Evolutionary conservation across 2,888 invertebrate genomes (phyloP), one percentile per base, ranked within the genome.

Genomic region (Drosophila colorata): DNA sequence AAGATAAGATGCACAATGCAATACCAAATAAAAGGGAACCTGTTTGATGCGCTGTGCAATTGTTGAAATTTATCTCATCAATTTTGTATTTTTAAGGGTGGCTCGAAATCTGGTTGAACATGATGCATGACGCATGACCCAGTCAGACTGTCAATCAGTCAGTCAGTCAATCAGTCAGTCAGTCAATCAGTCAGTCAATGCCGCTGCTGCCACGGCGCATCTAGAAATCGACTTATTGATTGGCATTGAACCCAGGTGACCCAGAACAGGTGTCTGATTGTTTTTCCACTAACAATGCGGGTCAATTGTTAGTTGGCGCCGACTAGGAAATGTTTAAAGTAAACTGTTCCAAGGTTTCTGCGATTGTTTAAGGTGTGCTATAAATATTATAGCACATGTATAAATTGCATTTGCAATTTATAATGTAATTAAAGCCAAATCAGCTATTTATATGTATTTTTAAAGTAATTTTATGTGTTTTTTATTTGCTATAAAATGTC

Each of bases 1-100:
- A 60, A 78, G 80, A 83, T 80, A 81, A 81, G 59, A 63, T 46
- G n/a, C 47, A 70, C 61, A 78, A 70, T 70, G 80, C 48, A 61
- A 55, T 56, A n/a, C 13, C 23, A 16, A 41, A 57, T 49, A 40
- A 41, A 28, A 40, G 20, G 58, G 65, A 78, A 78, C 78, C 78
- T 78, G 79, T 78, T 78, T 71, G 68, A 64, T 66, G 68, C 64
- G 56, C 65, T 56, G 61, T 53, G 66, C 74, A 78, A 78, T 78
- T 78, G 71, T 68, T 71, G 37, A 49, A 58, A 69, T 49, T 61
- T 31, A 41, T 52, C 53, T 33, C 11, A 13, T 33, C 7, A 14
- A 40, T 13, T 20, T 44, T 25, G 25, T 25, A 7, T 25, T 28
- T 48, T 38, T 76, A 75, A 61, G 75, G 75, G 76, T 75, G 57